Evolutionary conservation across 1,140 invertebrate species (phyloP).

Genomic region (Hylaeus volcanicus): DNA sequence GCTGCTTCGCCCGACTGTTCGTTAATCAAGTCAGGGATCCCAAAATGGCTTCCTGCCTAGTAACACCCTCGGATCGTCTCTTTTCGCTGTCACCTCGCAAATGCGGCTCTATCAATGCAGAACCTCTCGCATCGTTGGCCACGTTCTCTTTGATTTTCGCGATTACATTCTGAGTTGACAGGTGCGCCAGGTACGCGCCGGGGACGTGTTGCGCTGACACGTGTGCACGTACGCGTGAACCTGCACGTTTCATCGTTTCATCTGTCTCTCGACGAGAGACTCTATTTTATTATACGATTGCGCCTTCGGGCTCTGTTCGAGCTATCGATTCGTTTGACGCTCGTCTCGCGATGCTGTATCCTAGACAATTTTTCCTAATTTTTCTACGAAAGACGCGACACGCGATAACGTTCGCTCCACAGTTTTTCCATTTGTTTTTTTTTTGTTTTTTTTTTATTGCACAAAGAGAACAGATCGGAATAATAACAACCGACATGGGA

Average conservation of each 20-base stretch:
- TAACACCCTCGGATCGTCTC: constrained; percentile 67
- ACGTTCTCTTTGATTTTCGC: constrained; percentile 66
- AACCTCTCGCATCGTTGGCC: constrained; percentile 55
- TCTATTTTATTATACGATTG: constrained; percentile 42
- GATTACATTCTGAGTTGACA: constrained; percentile 63
- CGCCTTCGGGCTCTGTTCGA: neutral
- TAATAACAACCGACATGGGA: neutral
- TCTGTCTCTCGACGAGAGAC: constrained; percentile 3
- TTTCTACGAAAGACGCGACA: too few relatives aligned
- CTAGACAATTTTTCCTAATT: too few relatives aligned
- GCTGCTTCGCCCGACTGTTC: constrained; percentile 37
- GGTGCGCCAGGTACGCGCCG: constrained; percentile 36
- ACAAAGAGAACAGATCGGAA: too few relatives aligned
- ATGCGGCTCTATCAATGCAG: constrained; percentile 52
- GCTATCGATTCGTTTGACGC: constrained; percentile 7
- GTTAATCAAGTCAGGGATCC: constrained; percentile 66
- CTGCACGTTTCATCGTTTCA: constrained; percentile 22
- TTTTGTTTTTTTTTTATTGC: too few relatives aligned
- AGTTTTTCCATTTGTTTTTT: neutral
- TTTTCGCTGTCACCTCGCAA: constrained; percentile 63
- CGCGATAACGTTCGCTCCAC: neutral
- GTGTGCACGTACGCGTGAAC: constrained; percentile 24
- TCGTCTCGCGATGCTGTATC: too few relatives aligned
- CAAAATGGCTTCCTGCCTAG: constrained; percentile 72
- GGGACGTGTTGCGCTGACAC: constrained; percentile 13